Percentiles rank a stretch among this genome's conserved stretches.
phyloP scores from a whole-genome alignment of 2,113 vertebrate genomes.

The Nicator chloris region DNA sequence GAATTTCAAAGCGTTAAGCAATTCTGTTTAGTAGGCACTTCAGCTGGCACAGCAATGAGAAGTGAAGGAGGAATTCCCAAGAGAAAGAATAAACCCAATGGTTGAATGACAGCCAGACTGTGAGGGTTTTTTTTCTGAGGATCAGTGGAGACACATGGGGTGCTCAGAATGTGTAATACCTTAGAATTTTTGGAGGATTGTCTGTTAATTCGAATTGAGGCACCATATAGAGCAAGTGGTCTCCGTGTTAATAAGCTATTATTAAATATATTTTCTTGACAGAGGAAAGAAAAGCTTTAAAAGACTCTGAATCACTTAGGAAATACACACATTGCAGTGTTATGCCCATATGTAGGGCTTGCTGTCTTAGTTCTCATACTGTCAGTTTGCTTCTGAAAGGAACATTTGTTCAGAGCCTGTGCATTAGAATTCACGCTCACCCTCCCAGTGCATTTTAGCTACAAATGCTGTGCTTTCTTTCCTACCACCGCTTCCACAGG shows the following conservation, averaged over 20 bases:
- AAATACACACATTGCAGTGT: neutral
- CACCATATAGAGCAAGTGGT: neutral
- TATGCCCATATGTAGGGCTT: neutral
- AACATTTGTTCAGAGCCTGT: conserved; percentile 5
- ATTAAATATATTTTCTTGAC: neutral
- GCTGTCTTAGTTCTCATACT: neutral
- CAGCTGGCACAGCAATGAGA: neutral
- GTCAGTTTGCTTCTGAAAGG: conserved; percentile 17
- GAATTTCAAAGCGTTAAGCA: neutral
- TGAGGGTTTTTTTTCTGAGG: neutral
- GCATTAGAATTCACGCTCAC: conserved; percentile 18
- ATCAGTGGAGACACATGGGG: neutral
- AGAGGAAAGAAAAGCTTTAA: neutral
- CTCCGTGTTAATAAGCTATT: neutral
- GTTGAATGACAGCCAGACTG: conserved; percentile 38
- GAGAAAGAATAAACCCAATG: conserved; percentile 26
- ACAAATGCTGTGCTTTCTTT: neutral
- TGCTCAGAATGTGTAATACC: conserved; percentile 40
- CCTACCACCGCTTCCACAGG: neutral
- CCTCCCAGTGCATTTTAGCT: neutral
- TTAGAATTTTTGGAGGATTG: neutral
- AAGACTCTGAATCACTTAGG: neutral
- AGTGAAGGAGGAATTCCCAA: conserved; percentile 31
- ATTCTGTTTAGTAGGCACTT: conserved; percentile 21
- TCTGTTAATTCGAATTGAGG: neutral